Conservation (phyloP, 2,797 vertebrate species). For the Thalassophryne amazonica region DNA sequence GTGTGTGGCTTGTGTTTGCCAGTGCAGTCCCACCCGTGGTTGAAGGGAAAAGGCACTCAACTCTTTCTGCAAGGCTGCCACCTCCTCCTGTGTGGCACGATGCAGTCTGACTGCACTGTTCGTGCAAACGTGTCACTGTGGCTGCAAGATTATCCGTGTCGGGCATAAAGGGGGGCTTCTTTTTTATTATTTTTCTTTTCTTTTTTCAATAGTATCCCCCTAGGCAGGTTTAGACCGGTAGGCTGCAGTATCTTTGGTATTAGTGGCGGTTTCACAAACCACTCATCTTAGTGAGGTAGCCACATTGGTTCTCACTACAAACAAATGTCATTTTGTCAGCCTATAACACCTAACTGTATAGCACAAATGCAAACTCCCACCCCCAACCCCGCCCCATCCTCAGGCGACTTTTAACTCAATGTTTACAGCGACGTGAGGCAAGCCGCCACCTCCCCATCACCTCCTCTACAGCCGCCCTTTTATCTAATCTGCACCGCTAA, state of each 20-base stretch:
- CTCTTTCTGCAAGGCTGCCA: constrained; percentile 80
- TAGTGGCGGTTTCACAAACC: constrained; percentile 95
- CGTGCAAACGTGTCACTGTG: constrained; percentile 9
- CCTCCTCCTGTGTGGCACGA: constrained; percentile 71
- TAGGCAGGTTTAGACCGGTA: constrained; percentile 87
- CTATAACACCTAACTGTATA: constrained; percentile 68
- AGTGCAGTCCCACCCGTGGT: constrained; percentile 92
- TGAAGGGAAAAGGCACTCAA: constrained; percentile 98
- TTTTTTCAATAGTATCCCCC: constrained; percentile 66
- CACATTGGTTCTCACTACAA: constrained; percentile 96
- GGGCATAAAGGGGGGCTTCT: constrained; percentile 25
- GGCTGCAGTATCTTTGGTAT: constrained; percentile 99
- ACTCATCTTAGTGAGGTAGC: constrained; percentile 98
- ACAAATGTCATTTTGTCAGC: constrained; percentile 83
- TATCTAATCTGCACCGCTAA: constrained; percentile 69
- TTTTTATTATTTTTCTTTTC: no score
- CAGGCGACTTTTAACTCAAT: constrained; percentile 64
- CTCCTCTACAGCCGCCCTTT: constrained; percentile 57
- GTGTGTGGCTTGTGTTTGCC: constrained; percentile 30
- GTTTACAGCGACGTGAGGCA: constrained; percentile 76
- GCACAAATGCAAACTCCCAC: constrained; percentile 68
- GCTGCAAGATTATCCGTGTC: constrained; percentile 29
- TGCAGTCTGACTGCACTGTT: constrained; percentile 80
- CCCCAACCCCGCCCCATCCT: no score
- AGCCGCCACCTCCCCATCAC: constrained; percentile 50